These are phyloP conservation scores for Druon quercuslanigerum DNA, from an alignment of 1,140 invertebrate species.

Conservation along the genomic window DNA sequence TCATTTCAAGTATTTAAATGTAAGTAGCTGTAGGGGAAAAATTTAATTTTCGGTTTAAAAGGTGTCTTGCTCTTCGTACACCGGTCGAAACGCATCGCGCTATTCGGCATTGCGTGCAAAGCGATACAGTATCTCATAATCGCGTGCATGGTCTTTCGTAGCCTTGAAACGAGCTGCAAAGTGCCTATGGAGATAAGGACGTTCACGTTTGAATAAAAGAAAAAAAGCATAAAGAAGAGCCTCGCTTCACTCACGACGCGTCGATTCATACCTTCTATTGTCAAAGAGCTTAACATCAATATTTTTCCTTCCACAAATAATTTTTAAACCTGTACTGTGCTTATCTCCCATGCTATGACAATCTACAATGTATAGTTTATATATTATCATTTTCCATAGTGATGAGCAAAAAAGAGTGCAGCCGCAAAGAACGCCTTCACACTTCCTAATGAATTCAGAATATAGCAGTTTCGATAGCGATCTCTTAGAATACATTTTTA, in stretches of 20 bases:
- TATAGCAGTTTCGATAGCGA: neutral
- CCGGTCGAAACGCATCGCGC: conserved; percentile 21
- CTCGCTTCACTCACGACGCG: conserved; percentile 9
- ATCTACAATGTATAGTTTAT: neutral
- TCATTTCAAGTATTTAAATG: too few relatives aligned
- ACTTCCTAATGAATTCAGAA: conserved; percentile 8
- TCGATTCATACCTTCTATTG: conserved; percentile 26
- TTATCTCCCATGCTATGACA: too few relatives aligned
- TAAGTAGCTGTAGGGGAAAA: too few relatives aligned
- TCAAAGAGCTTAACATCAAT: neutral
- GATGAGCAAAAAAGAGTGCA: neutral
- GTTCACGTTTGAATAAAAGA: conserved; percentile 62
- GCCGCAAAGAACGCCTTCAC: neutral
- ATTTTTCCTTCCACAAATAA: too few relatives aligned
- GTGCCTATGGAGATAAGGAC: conserved; percentile 66
- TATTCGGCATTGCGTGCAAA: conserved; percentile 61
- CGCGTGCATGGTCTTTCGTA: conserved; percentile 68
- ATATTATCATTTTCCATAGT: neutral
- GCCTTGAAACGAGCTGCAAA: conserved; percentile 60
- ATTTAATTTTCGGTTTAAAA: too few relatives aligned
- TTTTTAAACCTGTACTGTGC: too few relatives aligned
- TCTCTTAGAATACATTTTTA: conserved; percentile 4
- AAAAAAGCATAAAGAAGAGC: conserved; percentile 45
- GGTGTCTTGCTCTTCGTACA: neutral
- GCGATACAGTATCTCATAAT: conserved; percentile 69